Evolutionary conservation across 35 echinoderm and acorn worm genomes (phyloP).

Genomic region (Antedon bifida): DNA sequence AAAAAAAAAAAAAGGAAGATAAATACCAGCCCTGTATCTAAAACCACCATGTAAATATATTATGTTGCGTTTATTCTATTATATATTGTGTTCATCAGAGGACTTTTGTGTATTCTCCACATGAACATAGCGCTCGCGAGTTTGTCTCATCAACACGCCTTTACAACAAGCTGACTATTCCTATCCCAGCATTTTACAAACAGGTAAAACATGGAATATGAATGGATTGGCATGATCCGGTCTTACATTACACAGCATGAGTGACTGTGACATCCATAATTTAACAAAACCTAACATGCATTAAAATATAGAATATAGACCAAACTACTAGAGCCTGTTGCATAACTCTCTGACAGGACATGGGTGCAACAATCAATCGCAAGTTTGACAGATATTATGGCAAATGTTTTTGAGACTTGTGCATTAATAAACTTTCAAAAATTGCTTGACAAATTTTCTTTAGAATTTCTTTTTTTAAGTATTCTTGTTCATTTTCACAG

Average conservation of each 20-base stretch:
- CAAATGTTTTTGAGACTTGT: too few relatives aligned
- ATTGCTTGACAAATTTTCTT: too few relatives aligned
- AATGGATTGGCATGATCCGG: neutral
- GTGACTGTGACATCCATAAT: neutral
- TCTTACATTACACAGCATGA: neutral
- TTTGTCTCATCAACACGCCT: neutral
- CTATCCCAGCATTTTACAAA: neutral
- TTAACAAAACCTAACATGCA: neutral
- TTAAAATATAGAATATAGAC: neutral
- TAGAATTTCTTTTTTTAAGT: too few relatives aligned
- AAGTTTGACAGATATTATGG: too few relatives aligned
- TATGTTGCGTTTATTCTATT: neutral
- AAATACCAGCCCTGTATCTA: too few relatives aligned
- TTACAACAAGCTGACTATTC: neutral
- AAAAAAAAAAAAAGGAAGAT: too few relatives aligned
- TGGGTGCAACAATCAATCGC: too few relatives aligned
- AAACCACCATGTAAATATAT: too few relatives aligned
- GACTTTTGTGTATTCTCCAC: neutral
- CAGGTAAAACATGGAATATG: neutral
- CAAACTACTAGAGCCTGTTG: too few relatives aligned
- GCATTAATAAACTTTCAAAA: too few relatives aligned
- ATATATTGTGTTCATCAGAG: neutral
- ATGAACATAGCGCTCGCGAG: neutral
- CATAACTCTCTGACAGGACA: too few relatives aligned
- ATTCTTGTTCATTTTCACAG: constrained; percentile 17